Conservation (phyloP, 2,888 invertebrate genomes). For the Cecidostiba fungosa region DNA sequence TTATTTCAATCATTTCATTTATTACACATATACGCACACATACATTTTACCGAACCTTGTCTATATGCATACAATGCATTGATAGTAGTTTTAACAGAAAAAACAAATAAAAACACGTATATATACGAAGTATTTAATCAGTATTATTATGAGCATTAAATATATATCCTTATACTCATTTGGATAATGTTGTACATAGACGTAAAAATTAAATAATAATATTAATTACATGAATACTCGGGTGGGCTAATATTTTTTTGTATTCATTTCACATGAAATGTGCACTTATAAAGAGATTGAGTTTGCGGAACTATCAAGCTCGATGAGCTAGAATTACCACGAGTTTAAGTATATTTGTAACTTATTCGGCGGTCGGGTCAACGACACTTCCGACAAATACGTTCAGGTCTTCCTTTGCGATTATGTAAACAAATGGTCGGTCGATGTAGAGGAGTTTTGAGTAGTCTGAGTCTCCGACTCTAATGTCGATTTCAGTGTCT, state of each 20-base stretch:
- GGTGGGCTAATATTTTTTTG: background rate
- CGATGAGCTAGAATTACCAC: background rate
- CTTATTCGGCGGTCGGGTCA: background rate
- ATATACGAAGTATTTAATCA: constrained; percentile 20
- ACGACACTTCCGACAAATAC: constrained; percentile 21
- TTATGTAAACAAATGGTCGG: constrained; percentile 67
- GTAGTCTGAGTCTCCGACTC: constrained; percentile 51
- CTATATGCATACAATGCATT: background rate
- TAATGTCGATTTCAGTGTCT: constrained; percentile 52
- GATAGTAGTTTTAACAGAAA: background rate
- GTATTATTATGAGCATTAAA: background rate
- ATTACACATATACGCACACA: constrained; percentile 15
- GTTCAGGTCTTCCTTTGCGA: constrained; percentile 41
- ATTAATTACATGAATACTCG: background rate
- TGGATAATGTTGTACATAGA: background rate
- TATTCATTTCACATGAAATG: background rate
- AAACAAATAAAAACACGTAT: no score
- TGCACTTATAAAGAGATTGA: background rate
- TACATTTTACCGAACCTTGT: constrained; percentile 4
- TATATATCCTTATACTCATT: background rate
- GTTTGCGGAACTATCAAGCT: background rate
- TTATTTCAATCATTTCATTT: constrained; percentile 37
- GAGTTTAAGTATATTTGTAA: background rate
- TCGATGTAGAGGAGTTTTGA: constrained; percentile 66
- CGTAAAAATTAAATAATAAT: constrained; percentile 1